Percentiles rank a stretch among this genome's conserved stretches.
phyloP scores from a whole-genome alignment of 2,888 invertebrate genomes.

The Andrena trimmerana region DNA sequence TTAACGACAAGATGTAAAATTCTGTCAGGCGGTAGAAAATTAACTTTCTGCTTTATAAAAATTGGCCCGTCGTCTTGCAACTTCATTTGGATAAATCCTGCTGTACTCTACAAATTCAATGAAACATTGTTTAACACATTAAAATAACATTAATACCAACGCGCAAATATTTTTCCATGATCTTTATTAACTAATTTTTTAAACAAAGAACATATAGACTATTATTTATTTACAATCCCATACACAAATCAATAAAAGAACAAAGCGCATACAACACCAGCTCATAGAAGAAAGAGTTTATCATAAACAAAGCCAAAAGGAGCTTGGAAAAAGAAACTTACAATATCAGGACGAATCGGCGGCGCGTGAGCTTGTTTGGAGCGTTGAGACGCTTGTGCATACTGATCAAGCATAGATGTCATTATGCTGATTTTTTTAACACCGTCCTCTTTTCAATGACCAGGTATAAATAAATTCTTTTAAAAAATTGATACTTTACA shows the following conservation, averaged over 20 bases:
- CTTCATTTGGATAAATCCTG: slow-evolving; percentile 87
- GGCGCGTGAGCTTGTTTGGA: slow-evolving; percentile 83
- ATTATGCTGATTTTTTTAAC: slow-evolving; percentile 84
- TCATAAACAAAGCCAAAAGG: neutral
- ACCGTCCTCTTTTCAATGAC: neutral
- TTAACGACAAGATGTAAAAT: slow-evolving; percentile 93
- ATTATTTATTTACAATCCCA: too few species aligned
- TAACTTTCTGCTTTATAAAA: slow-evolving; percentile 94
- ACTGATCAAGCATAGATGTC: slow-evolving; percentile 95
- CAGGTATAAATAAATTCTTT: neutral
- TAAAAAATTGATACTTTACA: neutral
- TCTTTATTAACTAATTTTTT: neutral
- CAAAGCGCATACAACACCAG: too few species aligned
- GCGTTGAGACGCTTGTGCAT: slow-evolving; percentile 91
- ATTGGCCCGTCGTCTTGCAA: slow-evolving; percentile 92
- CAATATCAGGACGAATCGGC: slow-evolving; percentile 86
- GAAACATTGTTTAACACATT: slow-evolving; percentile 5
- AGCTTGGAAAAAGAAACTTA: slow-evolving; percentile 72
- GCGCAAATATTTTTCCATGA: neutral
- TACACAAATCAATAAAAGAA: neutral
- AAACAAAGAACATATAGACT: neutral
- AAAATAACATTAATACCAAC: slow-evolving; percentile 9
- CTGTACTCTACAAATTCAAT: slow-evolving; percentile 82
- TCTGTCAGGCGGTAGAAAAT: slow-evolving; percentile 91
- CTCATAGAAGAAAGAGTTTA: too few species aligned